Base-by-base conservation (phyloP, 1,140 invertebrate genomes). In the Lepidurus packardi region DNA sequence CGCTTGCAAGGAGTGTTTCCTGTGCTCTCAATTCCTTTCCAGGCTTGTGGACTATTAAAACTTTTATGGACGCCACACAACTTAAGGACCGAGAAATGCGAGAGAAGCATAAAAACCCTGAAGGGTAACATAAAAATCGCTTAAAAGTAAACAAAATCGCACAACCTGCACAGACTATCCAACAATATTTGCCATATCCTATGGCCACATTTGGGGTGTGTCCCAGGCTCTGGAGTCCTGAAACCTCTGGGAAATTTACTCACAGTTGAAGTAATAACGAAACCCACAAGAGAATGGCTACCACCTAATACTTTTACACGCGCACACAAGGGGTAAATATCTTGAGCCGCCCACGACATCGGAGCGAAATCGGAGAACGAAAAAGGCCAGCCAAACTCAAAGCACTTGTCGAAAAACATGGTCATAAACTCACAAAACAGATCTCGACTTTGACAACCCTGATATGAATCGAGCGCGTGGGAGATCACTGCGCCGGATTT, bases 391-490 rank as follows among this genome's bases (percentile, higher is more conserved):
- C 53, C 7, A 65, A 65, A 65, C 16, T 65, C 16, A 13, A 65
- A 65, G 53, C 53, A 65, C 2, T 65, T 65, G 53, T 7, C 9
- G 53, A 65, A 65, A 65, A 65, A 65, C 53, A 65, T 65, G 53
- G 13, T 21, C 53, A 65, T 65, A 65, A 65, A 65, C 53, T 65
- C 53, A n/a, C 53, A 21, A 65, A 65, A 13, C 53, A 65, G 53
- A 65, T 65, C 53, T 65, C 6, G 53, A 65, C n/a, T 65, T 65
- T 65, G 21, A 65, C 53, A 65, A 65, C 53, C 53, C 53, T 65
- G 53, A 65, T 65, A 65, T 65, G 53, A 65, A 65, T 65, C 53
- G 21, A 65, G 53, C 53, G 53, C 53, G 53, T 65, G 53, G 53
- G 53, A 65, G 53, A 65, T 65, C 34, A 34, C 16, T 65, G 53